A percentile compares a stretch with the other conserved stretches of the same genome.
These are phyloP conservation scores for Sitta carolinensis DNA, from an alignment of 2,797 vertebrate species.

Conservation along the genomic window DNA sequence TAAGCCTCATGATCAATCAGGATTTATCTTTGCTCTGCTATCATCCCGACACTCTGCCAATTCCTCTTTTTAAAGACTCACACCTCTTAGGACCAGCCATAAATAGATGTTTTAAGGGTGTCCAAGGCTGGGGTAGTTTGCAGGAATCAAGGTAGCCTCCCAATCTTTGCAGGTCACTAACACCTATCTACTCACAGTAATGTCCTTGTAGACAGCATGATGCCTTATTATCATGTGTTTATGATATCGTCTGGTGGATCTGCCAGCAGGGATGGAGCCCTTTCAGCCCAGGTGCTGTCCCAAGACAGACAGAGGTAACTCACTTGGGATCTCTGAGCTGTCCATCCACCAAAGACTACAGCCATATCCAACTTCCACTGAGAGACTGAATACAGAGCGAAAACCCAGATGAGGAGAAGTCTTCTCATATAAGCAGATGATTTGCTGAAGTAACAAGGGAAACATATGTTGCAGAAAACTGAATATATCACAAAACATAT, in stretches of 20 bases:
- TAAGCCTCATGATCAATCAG: conserved; percentile 33
- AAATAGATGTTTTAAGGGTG: not conserved
- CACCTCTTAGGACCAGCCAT: not conserved
- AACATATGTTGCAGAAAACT: not conserved
- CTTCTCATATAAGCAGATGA: not conserved
- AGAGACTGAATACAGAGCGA: not conserved
- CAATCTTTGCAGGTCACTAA: not conserved
- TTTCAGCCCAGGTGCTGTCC: not conserved
- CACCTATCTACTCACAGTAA: not conserved
- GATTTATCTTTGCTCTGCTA: not conserved
- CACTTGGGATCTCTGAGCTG: not conserved
- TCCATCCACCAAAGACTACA: not conserved
- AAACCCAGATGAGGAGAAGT: not conserved
- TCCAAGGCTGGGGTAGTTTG: not conserved
- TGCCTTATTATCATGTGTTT: not conserved
- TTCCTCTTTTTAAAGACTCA: not conserved
- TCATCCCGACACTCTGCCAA: not conserved
- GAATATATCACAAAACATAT: not conserved
- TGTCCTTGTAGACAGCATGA: not conserved
- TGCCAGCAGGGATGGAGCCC: not conserved
- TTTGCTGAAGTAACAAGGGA: not conserved
- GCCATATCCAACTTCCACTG: not conserved
- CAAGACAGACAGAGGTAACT: not conserved
- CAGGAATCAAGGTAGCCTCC: not conserved
- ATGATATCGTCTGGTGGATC: not conserved